Percentiles rank a stretch among this genome's conserved stretches.
Evolutionary conservation across 2,113 vertebrate species (phyloP).

Genomic region (Nasalis larvatus): DNA sequence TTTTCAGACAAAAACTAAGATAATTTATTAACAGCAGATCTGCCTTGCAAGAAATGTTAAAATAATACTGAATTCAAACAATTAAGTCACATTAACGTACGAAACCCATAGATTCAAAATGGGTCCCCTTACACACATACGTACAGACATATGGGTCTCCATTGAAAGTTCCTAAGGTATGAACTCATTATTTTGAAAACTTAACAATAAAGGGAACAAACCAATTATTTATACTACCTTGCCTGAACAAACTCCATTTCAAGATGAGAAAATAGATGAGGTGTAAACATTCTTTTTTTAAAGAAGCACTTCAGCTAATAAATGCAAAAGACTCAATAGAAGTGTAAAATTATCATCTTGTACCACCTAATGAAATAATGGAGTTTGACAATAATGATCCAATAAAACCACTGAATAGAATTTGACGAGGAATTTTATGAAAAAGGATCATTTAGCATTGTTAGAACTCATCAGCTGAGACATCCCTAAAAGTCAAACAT

Average conservation of each 20-base stretch:
- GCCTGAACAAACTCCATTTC: constrained; percentile 1
- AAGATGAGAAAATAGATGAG: constrained; percentile 13
- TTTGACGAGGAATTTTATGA: not conserved
- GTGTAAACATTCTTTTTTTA: constrained; percentile 20
- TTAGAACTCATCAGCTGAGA: not conserved
- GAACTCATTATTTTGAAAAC: constrained; percentile 17
- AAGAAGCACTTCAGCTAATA: constrained; percentile 31
- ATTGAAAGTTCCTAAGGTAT: not conserved
- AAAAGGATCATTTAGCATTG: not conserved
- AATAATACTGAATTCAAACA: not conserved
- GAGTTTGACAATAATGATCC: not conserved
- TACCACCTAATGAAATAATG: not conserved
- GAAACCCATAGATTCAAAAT: not conserved
- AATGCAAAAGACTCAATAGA: not conserved
- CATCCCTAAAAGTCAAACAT: not conserved
- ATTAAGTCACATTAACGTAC: not conserved
- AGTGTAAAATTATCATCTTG: constrained; percentile 12
- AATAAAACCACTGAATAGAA: constrained; percentile 17
- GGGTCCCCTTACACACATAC: not conserved
- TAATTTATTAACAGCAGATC: not conserved
- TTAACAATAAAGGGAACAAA: not conserved
- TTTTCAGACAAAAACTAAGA: not conserved
- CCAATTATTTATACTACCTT: constrained; percentile 28
- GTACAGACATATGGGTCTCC: not conserved
- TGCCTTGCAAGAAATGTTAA: not conserved